Base-by-base conservation (phyloP, 1,140 invertebrate species). In the Leptinotarsa texana region DNA sequence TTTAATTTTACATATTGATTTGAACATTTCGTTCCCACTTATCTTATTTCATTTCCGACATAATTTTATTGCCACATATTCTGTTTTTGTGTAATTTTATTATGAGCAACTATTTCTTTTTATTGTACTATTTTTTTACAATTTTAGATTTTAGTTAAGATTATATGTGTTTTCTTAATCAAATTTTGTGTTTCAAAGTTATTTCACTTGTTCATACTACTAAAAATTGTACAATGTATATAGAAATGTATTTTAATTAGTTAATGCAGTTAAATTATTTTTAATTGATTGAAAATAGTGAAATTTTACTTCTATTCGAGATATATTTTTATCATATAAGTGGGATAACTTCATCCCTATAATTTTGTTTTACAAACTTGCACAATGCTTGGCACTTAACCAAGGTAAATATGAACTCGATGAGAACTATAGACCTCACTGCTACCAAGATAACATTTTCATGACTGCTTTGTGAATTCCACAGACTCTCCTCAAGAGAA, bases 241-340 rank as follows among this genome's bases (percentile, higher is more conserved):
- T 73, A 73, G 33, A 73, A 48, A 48, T 73, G 72, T 73, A 73
- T 49, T 73, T 73, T 73, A 63, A 61, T 62, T 66, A 73, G 33
- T 73, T 73, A 48, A 73, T 72, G 48, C 48, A 63, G 72, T 73
- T 73, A 73, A 73, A 73, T 73, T 73, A 73, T 73, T 73, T 73
- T 62, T 73, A 66, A 65, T 48, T 73, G 51, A 71, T 71, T 22
- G 33, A 42, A 27, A 57, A 71, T 71, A 61, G 22, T 71, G 48
- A 61, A 71, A 57, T 71, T 71, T 62, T 71, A 71, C 18, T 71
- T 71, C 69, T 69, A 69, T 69, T 42, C 51, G 57, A 66, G 22
- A 73, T 63, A 73, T 65, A 73, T 73, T 73, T 73, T 73, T 73
- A 63, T 73, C 65, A 48, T 48, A 22, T 73, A 63, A 73, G 62